These are phyloP conservation scores for Pocillopora meandrina DNA, from an alignment of 92 coral and sea anemone species.

Conservation along the genomic window DNA sequence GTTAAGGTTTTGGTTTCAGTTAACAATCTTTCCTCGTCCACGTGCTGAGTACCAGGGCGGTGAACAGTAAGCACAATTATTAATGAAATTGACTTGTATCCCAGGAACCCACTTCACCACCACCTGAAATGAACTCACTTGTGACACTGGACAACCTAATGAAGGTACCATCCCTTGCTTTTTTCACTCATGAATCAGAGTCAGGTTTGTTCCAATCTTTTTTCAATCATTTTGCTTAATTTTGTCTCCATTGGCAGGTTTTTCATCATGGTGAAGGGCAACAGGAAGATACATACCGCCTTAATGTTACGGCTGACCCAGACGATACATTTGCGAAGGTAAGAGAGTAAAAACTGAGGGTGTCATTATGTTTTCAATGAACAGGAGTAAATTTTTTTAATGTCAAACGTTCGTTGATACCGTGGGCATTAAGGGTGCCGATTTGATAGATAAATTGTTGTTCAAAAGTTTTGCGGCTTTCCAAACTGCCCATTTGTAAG, in stretches of 20 bases:
- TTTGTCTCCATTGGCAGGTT: conserved; percentile 49
- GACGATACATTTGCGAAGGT: conserved; percentile 87
- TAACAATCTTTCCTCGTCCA: no score
- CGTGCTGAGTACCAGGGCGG: no score
- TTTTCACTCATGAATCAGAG: neutral
- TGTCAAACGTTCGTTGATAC: no score
- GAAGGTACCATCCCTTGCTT: conserved; percentile 56
- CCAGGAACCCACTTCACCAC: conserved; percentile 62
- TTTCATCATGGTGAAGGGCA: conserved; percentile 88
- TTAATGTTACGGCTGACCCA: conserved; percentile 81
- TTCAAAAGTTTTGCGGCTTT: neutral
- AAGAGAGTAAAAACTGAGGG: conserved; percentile 5
- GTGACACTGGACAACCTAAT: conserved; percentile 72
- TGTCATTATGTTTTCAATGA: neutral
- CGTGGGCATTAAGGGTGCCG: no score
- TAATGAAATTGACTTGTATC: neutral
- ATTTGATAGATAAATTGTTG: neutral
- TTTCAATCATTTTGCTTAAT: neutral
- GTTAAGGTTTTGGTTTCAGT: neutral
- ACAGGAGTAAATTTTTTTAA: no score
- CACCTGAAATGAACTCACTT: conserved; percentile 82
- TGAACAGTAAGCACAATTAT: neutral
- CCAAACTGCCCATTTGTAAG: no score
- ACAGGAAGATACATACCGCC: conserved; percentile 82
- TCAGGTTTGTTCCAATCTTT: no score